These are phyloP conservation scores for Lycia hirtaria DNA, from an alignment of 2,888 invertebrate genomes.

Conservation along the genomic window DNA sequence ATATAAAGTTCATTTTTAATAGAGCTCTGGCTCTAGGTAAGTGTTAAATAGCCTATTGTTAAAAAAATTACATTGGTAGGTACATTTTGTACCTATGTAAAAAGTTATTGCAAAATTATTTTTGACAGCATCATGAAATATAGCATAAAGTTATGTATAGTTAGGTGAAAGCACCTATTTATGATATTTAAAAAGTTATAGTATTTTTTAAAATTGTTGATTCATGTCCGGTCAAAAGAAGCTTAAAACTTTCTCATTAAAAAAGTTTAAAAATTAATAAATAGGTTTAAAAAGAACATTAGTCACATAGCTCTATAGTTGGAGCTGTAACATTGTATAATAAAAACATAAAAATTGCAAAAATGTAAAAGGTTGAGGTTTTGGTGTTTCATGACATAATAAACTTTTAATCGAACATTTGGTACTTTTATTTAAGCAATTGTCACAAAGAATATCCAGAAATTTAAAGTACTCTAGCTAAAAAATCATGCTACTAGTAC, in stretches of 20 bases:
- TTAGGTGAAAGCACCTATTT: slow-evolving; percentile 59
- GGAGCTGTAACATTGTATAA: slow-evolving; percentile 76
- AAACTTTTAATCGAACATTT: slow-evolving; percentile 71
- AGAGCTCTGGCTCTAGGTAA: slow-evolving; percentile 61
- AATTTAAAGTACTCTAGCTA: too few species aligned
- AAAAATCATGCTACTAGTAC: too few species aligned
- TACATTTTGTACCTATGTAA: slow-evolving; percentile 47
- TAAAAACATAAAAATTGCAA: slow-evolving; percentile 79
- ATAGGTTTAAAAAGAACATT: slow-evolving; percentile 69
- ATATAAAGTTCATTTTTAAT: slow-evolving; percentile 55
- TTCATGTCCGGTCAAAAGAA: slow-evolving; percentile 63
- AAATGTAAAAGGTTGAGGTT: slow-evolving; percentile 75
- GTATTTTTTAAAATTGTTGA: slow-evolving; percentile 75
- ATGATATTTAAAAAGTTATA: slow-evolving; percentile 69
- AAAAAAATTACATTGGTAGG: slow-evolving; percentile 56
- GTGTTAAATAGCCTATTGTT: slow-evolving; percentile 63
- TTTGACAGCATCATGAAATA: slow-evolving; percentile 59
- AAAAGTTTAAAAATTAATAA: slow-evolving; percentile 47
- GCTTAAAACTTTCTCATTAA: slow-evolving; percentile 64
- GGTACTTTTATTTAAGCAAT: slow-evolving; percentile 59
- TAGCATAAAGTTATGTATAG: slow-evolving; percentile 47
- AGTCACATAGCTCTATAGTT: slow-evolving; percentile 76
- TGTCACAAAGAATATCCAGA: not conserved
- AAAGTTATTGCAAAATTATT: slow-evolving; percentile 61
- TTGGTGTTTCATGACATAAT: slow-evolving; percentile 65